Evolutionary conservation across 2,113 vertebrate genomes (phyloP), one percentile per base, ranked within the genome.

Genomic region (Chaetodon auriga): DNA sequence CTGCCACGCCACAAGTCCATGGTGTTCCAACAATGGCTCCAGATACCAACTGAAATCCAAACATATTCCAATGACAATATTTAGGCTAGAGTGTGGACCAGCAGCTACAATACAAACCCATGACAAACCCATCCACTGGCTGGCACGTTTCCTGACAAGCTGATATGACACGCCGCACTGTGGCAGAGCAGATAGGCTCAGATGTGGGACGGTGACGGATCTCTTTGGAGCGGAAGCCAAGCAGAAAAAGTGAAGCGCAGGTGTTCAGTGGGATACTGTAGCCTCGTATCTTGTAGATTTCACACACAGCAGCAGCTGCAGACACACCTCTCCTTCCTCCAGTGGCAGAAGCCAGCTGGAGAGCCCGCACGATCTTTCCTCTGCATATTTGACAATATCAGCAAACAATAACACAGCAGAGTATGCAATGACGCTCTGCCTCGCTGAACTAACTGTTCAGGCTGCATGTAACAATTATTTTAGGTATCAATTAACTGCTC

Each of bases 171-270:
- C 0, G 16, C 66, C 48, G 77, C 80, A 86, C 51, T 77, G 66
- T 62, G 81, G 84, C 70, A 55, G 71, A 83, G 76, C 75, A 75
- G 46, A 77, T 19, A 73, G 81, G 84, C 85, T 57, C 58, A 55
- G 84, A 92, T 92, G 85, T 43, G 89, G 89, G 87, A 87, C 21
- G 91, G 73, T 92, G 94, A 93, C 61, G 68, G 93, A 83, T 90
- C 74, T 85, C 93, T 92, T 95, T 93, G 90, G 58, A 91, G 23
- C 45, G 76, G 83, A 91, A 92, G 75, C 82, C 79, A 78, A 90
- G 94, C 94, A 93, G 90, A 94, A 94, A 91, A 90, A 72, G 83
- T 81, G 86, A 83, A 80, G 82, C 89, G 85, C 95, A 95, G 95
- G 95, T 96, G 95, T 92, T 93, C 90, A 73, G 78, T 91, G 80